Evolutionary conservation across 2,888 invertebrate genomes (phyloP).

Genomic region (Dynastes grantii): DNA sequence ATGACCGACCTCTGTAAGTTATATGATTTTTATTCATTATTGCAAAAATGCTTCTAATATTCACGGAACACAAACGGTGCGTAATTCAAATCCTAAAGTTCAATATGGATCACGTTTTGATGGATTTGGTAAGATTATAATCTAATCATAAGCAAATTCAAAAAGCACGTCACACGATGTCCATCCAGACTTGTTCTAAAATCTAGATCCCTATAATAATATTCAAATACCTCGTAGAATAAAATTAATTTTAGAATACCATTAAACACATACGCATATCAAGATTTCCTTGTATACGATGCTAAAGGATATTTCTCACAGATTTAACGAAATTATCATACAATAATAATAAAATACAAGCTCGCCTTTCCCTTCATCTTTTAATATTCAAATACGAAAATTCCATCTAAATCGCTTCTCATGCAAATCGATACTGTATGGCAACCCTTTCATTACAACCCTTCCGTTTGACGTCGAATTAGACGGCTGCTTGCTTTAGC

Average conservation of each 20-base stretch:
- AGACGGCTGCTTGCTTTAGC: slow-evolving; percentile 9
- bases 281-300: neutral
- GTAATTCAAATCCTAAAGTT: no score
- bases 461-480: slow-evolving; percentile 9
- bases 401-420: slow-evolving; percentile 36
- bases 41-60: no score
- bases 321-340: slow-evolving; percentile 36
- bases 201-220: no score
- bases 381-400: slow-evolving; percentile 44
- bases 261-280: neutral
- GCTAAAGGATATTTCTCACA: slow-evolving; percentile 10
- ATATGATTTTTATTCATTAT: no score
- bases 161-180: no score
- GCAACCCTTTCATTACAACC: slow-evolving; percentile 20
- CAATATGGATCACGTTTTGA: no score
- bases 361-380: slow-evolving; percentile 2
- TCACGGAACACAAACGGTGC: no score
- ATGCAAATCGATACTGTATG: slow-evolving; percentile 34
- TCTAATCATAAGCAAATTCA: no score
- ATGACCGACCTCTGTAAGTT: no score
- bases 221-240: no score
- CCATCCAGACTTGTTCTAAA: no score
- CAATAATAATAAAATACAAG: slow-evolving; percentile 18
- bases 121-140: no score
- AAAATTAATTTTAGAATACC: neutral